Evolutionary conservation across 2,113 vertebrate genomes (phyloP).

Genomic region (Nanorana parkeri): DNA sequence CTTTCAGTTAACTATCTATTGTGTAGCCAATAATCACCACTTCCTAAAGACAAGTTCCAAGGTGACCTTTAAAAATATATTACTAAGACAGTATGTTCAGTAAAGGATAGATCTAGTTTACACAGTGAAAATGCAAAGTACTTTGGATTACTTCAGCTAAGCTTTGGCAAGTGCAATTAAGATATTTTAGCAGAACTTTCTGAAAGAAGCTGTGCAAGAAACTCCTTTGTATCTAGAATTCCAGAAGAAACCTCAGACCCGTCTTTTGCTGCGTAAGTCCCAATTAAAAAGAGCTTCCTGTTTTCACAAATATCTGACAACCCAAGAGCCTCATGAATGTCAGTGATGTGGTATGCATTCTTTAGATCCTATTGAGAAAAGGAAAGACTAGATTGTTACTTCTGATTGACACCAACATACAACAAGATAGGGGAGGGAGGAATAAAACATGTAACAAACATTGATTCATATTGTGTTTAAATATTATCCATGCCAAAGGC

Average conservation of each 20-base stretch:
- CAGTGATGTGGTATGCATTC: conserved; percentile 84
- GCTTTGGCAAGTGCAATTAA: neutral
- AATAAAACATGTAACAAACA: no score
- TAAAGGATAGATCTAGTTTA: no score
- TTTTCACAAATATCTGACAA: conserved; percentile 82
- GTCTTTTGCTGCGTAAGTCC: conserved; percentile 77
- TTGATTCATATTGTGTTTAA: no score
- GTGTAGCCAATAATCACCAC: no score
- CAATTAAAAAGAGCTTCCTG: conserved; percentile 87
- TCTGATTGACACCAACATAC: no score
- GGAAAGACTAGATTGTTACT: neutral
- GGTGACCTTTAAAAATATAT: no score
- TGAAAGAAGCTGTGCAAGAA: conserved; percentile 83
- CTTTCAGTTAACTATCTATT: no score
- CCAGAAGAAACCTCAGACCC: conserved; percentile 75
- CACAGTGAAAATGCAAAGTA: no score
- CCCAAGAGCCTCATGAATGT: conserved; percentile 85
- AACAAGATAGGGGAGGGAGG: neutral
- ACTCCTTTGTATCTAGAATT: conserved; percentile 83
- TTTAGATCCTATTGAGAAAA: conserved; percentile 78
- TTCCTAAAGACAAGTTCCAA: no score
- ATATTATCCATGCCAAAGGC: no score
- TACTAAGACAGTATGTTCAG: no score
- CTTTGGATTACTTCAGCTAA: no score
- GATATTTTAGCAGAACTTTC: conserved; percentile 51